Evolutionary conservation across 1,140 invertebrate species (phyloP).

Genomic region (Lasioglossum baleicum): DNA sequence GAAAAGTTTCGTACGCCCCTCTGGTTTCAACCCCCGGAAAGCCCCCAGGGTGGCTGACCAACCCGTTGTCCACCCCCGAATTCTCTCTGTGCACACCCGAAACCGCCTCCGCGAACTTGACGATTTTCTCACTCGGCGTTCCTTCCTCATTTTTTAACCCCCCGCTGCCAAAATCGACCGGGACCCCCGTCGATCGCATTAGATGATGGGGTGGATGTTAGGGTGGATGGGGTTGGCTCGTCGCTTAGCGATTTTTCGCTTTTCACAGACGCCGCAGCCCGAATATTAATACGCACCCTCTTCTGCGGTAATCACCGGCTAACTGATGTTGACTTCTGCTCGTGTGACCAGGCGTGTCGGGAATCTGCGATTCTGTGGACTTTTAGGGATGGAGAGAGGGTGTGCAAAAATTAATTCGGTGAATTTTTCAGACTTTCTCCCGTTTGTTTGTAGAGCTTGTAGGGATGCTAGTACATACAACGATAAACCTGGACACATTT

Average conservation of each 20-base stretch:
- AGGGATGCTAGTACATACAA: too few species aligned
- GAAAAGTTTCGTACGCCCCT: slow-evolving; percentile 67
- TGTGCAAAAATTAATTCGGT: too few species aligned
- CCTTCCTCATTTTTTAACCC: slow-evolving; percentile 14
- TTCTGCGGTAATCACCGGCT: not conserved
- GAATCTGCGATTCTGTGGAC: not conserved
- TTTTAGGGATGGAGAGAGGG: too few species aligned
- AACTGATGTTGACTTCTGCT: not conserved
- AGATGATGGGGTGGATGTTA: not conserved
- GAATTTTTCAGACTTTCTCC: too few species aligned
- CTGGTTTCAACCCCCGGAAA: slow-evolving; percentile 30
- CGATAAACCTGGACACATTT: too few species aligned
- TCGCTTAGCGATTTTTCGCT: not conserved
- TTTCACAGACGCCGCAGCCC: not conserved
- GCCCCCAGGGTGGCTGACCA: slow-evolving; percentile 54
- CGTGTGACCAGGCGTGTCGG: not conserved
- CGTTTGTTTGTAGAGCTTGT: too few species aligned
- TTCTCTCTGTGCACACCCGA: slow-evolving; percentile 39
- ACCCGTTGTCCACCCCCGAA: slow-evolving; percentile 51
- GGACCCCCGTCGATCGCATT: not conserved
- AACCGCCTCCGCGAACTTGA: slow-evolving; percentile 53
- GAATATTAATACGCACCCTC: slow-evolving; percentile 5
- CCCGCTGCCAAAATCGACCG: too few species aligned
- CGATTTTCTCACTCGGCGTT: slow-evolving; percentile 53
- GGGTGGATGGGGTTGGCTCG: too few species aligned